Conservation (phyloP, 1,140 invertebrate genomes). For the Callitettix versicolor region DNA sequence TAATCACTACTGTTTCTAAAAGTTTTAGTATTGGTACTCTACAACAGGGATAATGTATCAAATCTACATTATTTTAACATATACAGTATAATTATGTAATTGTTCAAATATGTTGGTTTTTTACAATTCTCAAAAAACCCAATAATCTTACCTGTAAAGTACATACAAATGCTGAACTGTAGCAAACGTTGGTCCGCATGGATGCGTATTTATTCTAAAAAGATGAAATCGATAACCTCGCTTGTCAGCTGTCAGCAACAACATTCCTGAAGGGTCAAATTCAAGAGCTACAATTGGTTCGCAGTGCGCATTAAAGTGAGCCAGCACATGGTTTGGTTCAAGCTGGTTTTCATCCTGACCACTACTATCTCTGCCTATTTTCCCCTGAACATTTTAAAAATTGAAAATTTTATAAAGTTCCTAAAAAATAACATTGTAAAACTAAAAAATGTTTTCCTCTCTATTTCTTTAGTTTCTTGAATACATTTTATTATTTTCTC, state of each 20-base stretch:
- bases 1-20: too few species aligned
- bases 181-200: constrained; percentile 71
- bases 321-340: constrained; percentile 31
- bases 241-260: constrained; percentile 85
- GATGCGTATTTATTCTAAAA: constrained; percentile 89
- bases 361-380: constrained; percentile 16
- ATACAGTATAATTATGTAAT: too few species aligned
- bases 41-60: too few species aligned
- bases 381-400: constrained; percentile 21
- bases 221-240: constrained; percentile 94
- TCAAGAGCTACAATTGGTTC: constrained; percentile 81
- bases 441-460: not conserved
- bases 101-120: too few species aligned
- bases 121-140: too few species aligned
- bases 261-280: constrained; percentile 85
- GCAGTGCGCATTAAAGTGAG: constrained; percentile 89
- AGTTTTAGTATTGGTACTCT: too few species aligned
- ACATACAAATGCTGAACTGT: constrained; percentile 95
- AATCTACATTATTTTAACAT: too few species aligned
- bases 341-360: constrained; percentile 1
- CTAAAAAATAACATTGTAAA: not conserved
- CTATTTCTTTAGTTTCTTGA: too few species aligned
- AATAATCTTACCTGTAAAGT: constrained; percentile 75
- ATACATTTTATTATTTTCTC: too few species aligned
- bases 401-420: constrained; percentile 1